Conservation (phyloP, 2,797 vertebrate genomes). For the Stomatorhinus walkeri region DNA sequence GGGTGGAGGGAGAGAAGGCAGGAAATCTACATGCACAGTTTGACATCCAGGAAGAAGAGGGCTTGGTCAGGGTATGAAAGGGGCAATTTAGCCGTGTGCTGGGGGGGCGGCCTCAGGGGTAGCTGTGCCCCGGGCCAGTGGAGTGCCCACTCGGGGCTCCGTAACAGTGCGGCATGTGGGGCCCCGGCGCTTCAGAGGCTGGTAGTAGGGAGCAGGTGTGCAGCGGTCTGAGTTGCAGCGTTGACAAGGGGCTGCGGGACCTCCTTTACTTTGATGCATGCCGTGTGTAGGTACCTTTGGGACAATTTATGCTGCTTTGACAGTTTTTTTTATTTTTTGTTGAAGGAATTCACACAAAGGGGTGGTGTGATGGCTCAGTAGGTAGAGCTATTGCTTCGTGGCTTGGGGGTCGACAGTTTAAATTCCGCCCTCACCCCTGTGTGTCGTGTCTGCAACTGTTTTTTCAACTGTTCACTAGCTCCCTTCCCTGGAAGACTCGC, state of each 20-base stretch:
- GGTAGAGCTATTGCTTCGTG: background rate
- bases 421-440: background rate
- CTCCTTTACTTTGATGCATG: background rate
- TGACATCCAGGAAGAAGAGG: background rate
- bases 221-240: background rate
- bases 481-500: background rate
- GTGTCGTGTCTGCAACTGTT: background rate
- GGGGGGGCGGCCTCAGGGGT: background rate
- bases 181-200: background rate
- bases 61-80: background rate
- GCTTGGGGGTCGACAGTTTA: background rate
- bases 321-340: background rate
- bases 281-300: background rate
- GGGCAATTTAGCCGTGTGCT: background rate
- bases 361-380: background rate
- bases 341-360: background rate
- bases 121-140: background rate
- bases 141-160: background rate
- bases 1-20: background rate
- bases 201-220: background rate
- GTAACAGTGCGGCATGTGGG: background rate
- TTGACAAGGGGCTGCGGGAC: background rate
- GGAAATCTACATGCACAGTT: background rate
- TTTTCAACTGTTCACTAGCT: background rate
- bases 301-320: background rate